Percentiles rank a stretch among this genome's conserved stretches.
Evolutionary conservation across 1,140 invertebrate species (phyloP).

Genomic region (Diabrotica undecimpunctata): DNA sequence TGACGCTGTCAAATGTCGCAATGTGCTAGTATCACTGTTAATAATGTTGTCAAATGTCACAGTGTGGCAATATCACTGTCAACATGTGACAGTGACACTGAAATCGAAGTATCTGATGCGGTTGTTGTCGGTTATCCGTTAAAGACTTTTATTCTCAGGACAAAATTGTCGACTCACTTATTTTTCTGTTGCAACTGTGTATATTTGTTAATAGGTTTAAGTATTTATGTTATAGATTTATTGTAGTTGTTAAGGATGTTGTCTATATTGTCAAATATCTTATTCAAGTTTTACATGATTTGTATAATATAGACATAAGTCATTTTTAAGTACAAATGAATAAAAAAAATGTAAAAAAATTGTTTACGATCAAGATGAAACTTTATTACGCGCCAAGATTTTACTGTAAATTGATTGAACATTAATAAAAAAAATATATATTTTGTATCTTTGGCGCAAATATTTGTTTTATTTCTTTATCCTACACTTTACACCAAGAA

Average conservation of each 20-base stretch:
- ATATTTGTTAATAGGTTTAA: slow-evolving; percentile 18
- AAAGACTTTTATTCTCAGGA: slow-evolving; percentile 14
- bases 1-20: too few relatives aligned
- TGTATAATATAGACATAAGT: slow-evolving; percentile 18
- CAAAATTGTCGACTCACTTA: slow-evolving; percentile 5
- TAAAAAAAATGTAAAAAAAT: slow-evolving; percentile 24
- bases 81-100: background rate
- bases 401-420: slow-evolving; percentile 27
- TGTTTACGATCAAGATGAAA: slow-evolving; percentile 23
- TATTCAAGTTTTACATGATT: slow-evolving; percentile 18
- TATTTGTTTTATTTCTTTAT: slow-evolving; percentile 23
- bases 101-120: background rate
- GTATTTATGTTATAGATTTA: slow-evolving; percentile 18
- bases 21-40: too few relatives aligned
- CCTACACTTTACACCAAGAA: too few relatives aligned
- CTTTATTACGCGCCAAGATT: slow-evolving; percentile 28
- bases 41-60: too few relatives aligned
- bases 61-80: too few relatives aligned
- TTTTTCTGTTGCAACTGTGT: slow-evolving; percentile 15
- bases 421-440: slow-evolving; percentile 25
- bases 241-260: slow-evolving; percentile 18
- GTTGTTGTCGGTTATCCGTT: background rate
- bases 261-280: slow-evolving; percentile 18
- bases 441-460: slow-evolving; percentile 29
- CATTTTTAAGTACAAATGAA: slow-evolving; percentile 30